Percentiles rank a stretch among this genome's conserved stretches.
phyloP scores from a whole-genome alignment of 92 coral and sea anemone genomes.

The Plumapathes pennacea region DNA sequence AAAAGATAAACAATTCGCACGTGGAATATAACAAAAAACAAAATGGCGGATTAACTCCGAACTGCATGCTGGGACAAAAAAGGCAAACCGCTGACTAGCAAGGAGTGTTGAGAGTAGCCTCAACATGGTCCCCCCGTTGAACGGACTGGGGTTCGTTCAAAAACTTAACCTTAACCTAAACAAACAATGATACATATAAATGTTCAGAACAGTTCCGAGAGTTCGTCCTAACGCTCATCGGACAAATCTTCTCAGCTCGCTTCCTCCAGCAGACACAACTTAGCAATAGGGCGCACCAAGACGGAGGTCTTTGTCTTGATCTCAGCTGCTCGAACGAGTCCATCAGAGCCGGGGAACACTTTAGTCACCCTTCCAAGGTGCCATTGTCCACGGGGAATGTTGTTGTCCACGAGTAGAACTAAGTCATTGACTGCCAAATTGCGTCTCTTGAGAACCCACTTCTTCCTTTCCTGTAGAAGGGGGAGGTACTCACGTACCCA shows the following conservation, averaged over 20 bases:
- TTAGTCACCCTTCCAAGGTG: constrained; percentile 52
- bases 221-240: no score
- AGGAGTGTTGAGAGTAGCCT: no score
- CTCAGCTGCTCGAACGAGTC: constrained; percentile 46
- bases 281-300: constrained; percentile 42
- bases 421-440: constrained; percentile 29
- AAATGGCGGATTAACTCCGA: no score
- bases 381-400: constrained; percentile 57
- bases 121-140: no score
- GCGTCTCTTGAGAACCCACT: constrained; percentile 35
- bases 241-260: not conserved
- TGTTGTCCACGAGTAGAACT: constrained; percentile 41
- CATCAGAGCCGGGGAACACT: constrained; percentile 39
- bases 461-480: constrained; percentile 35
- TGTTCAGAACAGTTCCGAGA: no score
- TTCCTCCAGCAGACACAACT: constrained; percentile 62
- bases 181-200: no score
- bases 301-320: constrained; percentile 50
- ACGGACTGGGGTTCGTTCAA: no score
- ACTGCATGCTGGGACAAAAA: no score
- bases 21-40: no score
- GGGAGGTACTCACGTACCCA: constrained; percentile 64
- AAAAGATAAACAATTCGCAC: no score
- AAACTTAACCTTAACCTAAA: no score
- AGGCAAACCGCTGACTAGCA: no score